Base-by-base conservation (phyloP, 1,140 invertebrate species). In the Eupeodes corollae region DNA sequence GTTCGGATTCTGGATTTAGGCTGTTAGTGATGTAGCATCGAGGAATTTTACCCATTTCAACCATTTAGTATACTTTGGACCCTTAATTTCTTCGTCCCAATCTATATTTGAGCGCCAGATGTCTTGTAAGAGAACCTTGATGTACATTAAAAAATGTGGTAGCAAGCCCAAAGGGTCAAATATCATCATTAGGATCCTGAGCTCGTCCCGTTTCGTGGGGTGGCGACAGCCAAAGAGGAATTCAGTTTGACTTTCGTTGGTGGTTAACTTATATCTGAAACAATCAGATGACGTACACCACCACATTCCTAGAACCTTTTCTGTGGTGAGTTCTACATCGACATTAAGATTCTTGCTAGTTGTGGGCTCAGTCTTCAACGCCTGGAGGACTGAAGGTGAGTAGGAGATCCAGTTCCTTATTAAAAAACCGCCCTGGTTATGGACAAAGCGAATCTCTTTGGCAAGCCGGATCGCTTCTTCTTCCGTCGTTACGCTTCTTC, bases 141-240 rank as follows among this genome's bases (percentile, higher is more conserved):
- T 40, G 30, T 54, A 56, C 19, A 70, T 60, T 12, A 49, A 56
- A 33, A 66, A 61, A 10, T 69, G 63, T 5, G 58, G 41, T 5
- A 71, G 30, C 31, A 67, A 61, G 11, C 68, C 69, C 9, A 67
- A 50, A 6, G 65, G 61, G 46, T 72, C 69, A 52, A 61, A 71
- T 18, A 70, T 51, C 12, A 52, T 49, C 54, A 63, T 55, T 1
- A 64, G 52, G 0, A 60, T 44, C 2, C 53, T 46, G 2, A 68
- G 44, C 15, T 64, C 46, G 21, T 57, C 46, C 13, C 61, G 30
- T 41, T 70, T 68, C 2, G 62, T 59, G 1, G 57, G 59, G 32
- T 5, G 34, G 12, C 31, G 34, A 10, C 15, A 11, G 14, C 40
- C 49, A 12, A 21, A 13, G 6, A 45, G 26, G 14, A 54, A 39